phyloP scores from a whole-genome alignment of 2,888 invertebrate species.

The Saturnia pavonia region DNA sequence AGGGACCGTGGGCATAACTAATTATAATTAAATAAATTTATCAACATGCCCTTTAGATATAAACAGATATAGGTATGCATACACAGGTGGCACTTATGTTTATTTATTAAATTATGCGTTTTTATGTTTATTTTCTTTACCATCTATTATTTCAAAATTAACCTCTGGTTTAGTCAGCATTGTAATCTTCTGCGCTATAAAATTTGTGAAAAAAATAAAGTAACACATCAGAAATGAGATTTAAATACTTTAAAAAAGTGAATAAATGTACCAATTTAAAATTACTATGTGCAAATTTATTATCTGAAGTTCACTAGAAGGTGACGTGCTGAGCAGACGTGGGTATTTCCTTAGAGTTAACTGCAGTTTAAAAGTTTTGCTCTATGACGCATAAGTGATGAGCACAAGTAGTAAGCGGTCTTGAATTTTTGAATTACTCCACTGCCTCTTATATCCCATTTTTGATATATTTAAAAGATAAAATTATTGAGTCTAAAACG shows the following conservation, averaged over 20 bases:
- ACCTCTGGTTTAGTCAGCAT: too few species aligned
- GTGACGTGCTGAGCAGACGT: slow-evolving; percentile 45
- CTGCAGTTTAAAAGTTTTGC: slow-evolving; percentile 60
- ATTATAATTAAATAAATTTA: too few species aligned
- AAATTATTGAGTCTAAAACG: not conserved
- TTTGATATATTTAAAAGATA: not conserved
- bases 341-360: slow-evolving; percentile 73
- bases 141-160: too few species aligned
- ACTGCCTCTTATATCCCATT: not conserved
- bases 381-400: slow-evolving; percentile 56
- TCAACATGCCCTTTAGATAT: too few species aligned
- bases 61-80: too few species aligned
- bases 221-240: not conserved
- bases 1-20: too few species aligned
- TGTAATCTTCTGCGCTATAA: too few species aligned
- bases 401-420: slow-evolving; percentile 45
- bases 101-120: too few species aligned
- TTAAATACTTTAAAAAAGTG: slow-evolving; percentile 28
- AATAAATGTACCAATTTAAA: slow-evolving; percentile 28
- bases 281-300: slow-evolving; percentile 39
- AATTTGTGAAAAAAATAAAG: not conserved
- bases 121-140: too few species aligned
- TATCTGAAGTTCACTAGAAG: slow-evolving; percentile 43
- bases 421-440: slow-evolving; percentile 34
- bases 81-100: too few species aligned